Base-by-base conservation (phyloP, 2,797 vertebrate species). In the Gallirallus australis region DNA sequence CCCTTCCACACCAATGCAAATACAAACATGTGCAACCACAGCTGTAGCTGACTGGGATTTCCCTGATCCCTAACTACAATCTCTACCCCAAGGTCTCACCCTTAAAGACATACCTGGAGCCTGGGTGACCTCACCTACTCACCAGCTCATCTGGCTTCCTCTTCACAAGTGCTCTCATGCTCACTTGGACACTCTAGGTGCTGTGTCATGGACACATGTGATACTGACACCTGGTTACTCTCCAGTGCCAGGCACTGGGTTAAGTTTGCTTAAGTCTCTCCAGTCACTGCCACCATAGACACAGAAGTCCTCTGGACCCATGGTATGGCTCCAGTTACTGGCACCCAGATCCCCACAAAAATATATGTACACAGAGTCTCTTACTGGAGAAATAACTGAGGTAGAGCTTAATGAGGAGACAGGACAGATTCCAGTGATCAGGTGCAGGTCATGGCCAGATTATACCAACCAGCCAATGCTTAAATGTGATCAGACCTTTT, bases 201-300 rank as follows among this genome's bases (percentile, higher is more conserved):
- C 21, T 4, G 1, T 16, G 7, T 9, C 21, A 45, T 1, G 7
- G 21, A 16, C 12, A 42, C 7, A 11, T 0, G 4, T 1, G 10
- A 15, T 30, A 68, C 47, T 54, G 52, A 56, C 4, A 6, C 33
- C 19, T 12, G 4, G 25, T 56, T 25, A 19, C 15, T 39, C 17
- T 4, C 6, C 3, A 2, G 5, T 56, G 28, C 13, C 37, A 25
- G 3, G 30, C 13, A 40, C 27, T 18, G 15, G 3, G 3, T 54
- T 87, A 77, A 25, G 35, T 6, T 42, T 15, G 27, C 17, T 77
- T 9, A 59, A 7, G 20, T 53, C 3, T 72, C 28, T 87, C 13
- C 37, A 45, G 31, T 4, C 7, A 0, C 17, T 63, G 39, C 4
- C 28, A 15, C 25, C 35, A 30, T 2, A 8, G 33, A 40, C 17